Percentiles rank a stretch among this genome's conserved stretches.
phyloP scores from a whole-genome alignment of 1,140 invertebrate species.

The Octopus sinensis region DNA sequence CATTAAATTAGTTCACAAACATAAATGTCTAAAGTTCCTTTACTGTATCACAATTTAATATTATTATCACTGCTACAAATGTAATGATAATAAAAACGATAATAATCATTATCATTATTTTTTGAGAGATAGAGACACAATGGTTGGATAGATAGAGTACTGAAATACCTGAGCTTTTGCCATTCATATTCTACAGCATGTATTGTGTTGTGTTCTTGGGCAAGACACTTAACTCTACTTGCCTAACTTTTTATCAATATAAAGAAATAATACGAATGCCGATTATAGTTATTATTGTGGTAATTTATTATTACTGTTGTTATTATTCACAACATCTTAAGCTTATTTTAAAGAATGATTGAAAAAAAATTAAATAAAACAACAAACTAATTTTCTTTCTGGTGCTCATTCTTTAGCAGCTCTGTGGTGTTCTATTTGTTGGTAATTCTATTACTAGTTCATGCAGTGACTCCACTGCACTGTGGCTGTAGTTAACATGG shows the following conservation, averaged over 20 bases:
- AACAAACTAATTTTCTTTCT: not conserved
- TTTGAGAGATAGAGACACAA: no score
- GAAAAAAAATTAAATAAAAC: not conserved
- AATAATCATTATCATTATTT: no score
- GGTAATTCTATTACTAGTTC: not conserved
- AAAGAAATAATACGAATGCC: not conserved
- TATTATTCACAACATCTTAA: not conserved
- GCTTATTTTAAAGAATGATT: not conserved
- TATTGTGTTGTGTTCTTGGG: no score
- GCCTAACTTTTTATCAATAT: not conserved
- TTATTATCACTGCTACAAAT: no score
- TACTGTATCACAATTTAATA: no score
- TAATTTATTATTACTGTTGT: not conserved
- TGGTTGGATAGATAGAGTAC: no score
- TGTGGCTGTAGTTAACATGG: constrained; percentile 10
- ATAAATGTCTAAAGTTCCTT: no score
- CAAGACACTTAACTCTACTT: not conserved
- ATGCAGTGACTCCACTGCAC: not conserved
- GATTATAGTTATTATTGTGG: not conserved
- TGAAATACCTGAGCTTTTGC: no score
- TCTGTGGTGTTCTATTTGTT: not conserved
- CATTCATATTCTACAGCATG: no score
- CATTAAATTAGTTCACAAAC: no score
- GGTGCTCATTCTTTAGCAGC: not conserved
- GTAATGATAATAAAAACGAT: no score